These are phyloP conservation scores for Calcarius lapponicus DNA, from an alignment of 2,797 vertebrate genomes.

Conservation along the genomic window DNA sequence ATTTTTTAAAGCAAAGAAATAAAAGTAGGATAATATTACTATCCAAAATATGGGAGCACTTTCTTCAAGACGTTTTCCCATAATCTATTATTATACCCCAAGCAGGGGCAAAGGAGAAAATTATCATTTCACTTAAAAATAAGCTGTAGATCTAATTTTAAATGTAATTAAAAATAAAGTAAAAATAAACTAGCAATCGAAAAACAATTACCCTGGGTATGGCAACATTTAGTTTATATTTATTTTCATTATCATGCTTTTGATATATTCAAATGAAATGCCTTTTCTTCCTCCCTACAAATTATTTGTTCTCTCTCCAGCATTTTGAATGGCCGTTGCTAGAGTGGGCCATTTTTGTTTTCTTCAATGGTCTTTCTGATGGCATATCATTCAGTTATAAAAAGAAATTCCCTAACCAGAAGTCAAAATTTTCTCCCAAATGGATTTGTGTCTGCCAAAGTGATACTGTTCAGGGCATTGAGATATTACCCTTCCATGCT, in stretches of 20 bases:
- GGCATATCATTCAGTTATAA: background rate
- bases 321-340: background rate
- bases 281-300: background rate
- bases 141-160: fast-evolving
- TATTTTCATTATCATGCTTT: background rate
- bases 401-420: background rate
- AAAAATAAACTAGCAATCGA: background rate
- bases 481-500: background rate
- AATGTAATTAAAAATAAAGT: background rate
- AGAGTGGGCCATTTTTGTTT: background rate
- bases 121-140: background rate
- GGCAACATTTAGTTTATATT: background rate
- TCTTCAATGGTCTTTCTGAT: background rate
- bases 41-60: background rate
- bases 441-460: background rate
- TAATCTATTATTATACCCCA: background rate
- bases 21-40: background rate
- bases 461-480: background rate
- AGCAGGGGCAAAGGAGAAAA: background rate
- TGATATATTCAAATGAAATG: background rate
- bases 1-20: background rate
- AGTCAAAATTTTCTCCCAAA: background rate
- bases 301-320: background rate
- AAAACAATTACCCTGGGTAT: fast-evolving
- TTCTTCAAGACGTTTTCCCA: background rate